Percentiles rank a stretch among this genome's conserved stretches.
These are phyloP conservation scores for Agrotis clavis DNA, from an alignment of 2,888 invertebrate genomes.

Conservation along the genomic window DNA sequence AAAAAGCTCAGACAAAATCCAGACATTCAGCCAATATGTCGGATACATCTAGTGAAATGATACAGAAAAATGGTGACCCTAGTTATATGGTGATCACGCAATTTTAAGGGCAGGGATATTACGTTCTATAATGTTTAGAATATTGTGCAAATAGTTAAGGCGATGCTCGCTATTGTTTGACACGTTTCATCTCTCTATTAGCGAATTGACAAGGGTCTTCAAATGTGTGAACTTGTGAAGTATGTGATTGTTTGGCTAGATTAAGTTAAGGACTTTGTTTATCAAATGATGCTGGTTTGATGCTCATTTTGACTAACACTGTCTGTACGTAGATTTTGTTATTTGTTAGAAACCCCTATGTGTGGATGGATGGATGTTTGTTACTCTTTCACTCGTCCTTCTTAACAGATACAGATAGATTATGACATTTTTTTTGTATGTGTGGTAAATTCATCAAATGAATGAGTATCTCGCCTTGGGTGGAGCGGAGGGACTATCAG, in stretches of 20 bases:
- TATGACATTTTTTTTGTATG: too few species aligned
- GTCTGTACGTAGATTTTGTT: too few species aligned
- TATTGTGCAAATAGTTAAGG: slow-evolving; percentile 67
- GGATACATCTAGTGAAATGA: background rate
- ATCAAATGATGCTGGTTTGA: background rate
- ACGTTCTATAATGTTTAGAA: slow-evolving; percentile 20
- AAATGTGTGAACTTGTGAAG: background rate
- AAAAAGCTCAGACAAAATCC: too few species aligned
- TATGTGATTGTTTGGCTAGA: slow-evolving; percentile 6
- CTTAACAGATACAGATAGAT: too few species aligned
- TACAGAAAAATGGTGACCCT: background rate
- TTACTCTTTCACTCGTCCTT: too few species aligned
- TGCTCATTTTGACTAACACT: too few species aligned
- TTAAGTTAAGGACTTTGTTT: slow-evolving; percentile 12
- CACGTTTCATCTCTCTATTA: slow-evolving; percentile 66
- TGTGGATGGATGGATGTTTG: too few species aligned
- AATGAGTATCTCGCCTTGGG: too few species aligned
- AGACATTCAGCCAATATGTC: background rate
- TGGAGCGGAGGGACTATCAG: too few species aligned
- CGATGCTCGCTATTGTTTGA: slow-evolving; percentile 58
- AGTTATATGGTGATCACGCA: slow-evolving; percentile 39
- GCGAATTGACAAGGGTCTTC: slow-evolving; percentile 43
- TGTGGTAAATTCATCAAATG: too few species aligned
- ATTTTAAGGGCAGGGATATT: slow-evolving; percentile 35
- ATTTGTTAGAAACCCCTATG: too few species aligned